Evolutionary conservation across 2,888 invertebrate genomes (phyloP).

Genomic region (Ormyrus thymus): DNA sequence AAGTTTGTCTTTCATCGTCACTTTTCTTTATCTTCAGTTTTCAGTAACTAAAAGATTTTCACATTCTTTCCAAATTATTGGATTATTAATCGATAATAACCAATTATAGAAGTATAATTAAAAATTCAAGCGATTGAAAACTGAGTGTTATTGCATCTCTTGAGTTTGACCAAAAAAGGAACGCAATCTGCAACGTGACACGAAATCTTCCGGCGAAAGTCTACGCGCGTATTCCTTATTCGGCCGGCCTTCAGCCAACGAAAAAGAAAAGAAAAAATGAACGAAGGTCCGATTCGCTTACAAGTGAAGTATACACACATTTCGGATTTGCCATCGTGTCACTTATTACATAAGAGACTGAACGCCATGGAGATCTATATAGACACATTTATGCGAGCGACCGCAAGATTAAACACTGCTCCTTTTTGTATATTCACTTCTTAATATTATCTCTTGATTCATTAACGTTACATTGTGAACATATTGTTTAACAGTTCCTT

Average conservation of each 20-base stretch:
- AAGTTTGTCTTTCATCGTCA: too few species aligned
- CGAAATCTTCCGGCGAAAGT: conserved; percentile 19
- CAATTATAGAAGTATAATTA: not conserved
- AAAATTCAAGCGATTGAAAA: not conserved
- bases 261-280: not conserved
- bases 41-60: too few species aligned
- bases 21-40: too few species aligned
- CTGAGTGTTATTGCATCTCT: not conserved
- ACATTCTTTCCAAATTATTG: too few species aligned
- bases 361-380: not conserved
- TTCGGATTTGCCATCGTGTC: conserved; percentile 16
- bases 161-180: conserved; percentile 16
- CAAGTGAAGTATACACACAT: conserved; percentile 21
- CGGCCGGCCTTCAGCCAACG: not conserved
- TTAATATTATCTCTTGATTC: too few species aligned
- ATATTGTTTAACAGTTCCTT: too few species aligned
- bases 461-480: too few species aligned
- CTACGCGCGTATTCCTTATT: conserved; percentile 6
- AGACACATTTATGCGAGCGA: conserved; percentile 7
- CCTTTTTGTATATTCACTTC: too few species aligned
- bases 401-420: not conserved
- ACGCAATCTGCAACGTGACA: not conserved
- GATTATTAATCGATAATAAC: too few species aligned
- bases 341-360: conserved; percentile 42
- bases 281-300: not conserved